Evolutionary conservation across 2,888 invertebrate species (phyloP).

Genomic region (Glyphotaelius pellucidus): DNA sequence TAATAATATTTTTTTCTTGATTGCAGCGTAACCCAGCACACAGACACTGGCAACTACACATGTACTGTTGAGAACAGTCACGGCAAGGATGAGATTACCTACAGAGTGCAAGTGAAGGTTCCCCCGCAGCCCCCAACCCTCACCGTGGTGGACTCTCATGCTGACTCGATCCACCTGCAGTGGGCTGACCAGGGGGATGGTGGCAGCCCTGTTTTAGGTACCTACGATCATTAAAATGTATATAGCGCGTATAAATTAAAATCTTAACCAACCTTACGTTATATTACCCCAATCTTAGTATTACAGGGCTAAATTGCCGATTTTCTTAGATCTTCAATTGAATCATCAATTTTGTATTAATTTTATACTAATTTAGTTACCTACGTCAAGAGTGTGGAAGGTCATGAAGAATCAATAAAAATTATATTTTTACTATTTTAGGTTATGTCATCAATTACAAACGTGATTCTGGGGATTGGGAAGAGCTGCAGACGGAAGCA

Average conservation of each 20-base stretch:
- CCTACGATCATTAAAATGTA: conserved; percentile 47
- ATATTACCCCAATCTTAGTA: too few species aligned
- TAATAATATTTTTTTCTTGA: neutral
- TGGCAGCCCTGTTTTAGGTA: conserved; percentile 85
- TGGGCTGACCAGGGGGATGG: conserved; percentile 90
- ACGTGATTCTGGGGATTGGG: conserved; percentile 94
- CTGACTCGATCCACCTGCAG: conserved; percentile 88
- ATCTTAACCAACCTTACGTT: too few species aligned
- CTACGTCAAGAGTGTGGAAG: neutral
- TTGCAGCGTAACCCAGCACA: conserved; percentile 81
- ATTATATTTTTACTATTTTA: conserved; percentile 68
- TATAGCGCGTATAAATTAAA: neutral
- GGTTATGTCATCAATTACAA: conserved; percentile 95
- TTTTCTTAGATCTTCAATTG: too few species aligned
- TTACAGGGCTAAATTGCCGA: too few species aligned
- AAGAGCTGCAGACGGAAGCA: conserved; percentile 91
- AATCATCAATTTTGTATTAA: too few species aligned
- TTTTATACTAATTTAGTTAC: neutral
- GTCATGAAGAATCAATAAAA: neutral
- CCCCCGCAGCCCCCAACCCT: conserved; percentile 92
- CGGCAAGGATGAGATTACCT: conserved; percentile 90
- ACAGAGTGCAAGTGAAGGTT: conserved; percentile 85
- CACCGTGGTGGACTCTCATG: conserved; percentile 88
- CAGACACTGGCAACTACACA: conserved; percentile 93
- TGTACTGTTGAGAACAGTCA: conserved; percentile 91